Evolutionary conservation across 2,113 vertebrate genomes (phyloP), one percentile per base, ranked within the genome.

Genomic region (Butorides virescens): DNA sequence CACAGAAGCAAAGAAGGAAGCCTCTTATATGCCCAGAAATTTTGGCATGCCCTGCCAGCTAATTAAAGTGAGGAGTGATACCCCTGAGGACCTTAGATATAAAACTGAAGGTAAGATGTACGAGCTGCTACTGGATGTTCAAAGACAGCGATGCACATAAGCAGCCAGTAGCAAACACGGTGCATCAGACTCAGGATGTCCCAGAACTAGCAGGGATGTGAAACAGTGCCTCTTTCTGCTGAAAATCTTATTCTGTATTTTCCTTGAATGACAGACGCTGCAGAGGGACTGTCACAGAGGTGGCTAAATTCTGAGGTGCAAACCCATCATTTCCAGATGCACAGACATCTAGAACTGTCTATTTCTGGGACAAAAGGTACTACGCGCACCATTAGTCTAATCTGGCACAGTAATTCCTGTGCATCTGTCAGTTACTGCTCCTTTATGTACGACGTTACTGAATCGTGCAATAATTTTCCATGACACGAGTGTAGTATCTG

Each of bases 381-480:
- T 86, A 23, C 34, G 50, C 5, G 50, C 55, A 71, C 16, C 58
- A 52, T 56, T 22, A 42, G 50, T 67, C 22, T 82, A 47, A 85
- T 49, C 19, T 66, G 81, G 74, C 87, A 71, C 42, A 58, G 63
- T 37, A 83, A 58, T 36, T 86, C 55, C 71, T 63, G 23, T 46
- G 58, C 58, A 86, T 67, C 76, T 91, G 36, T 55, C 86, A 90
- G 2, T 52, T 70, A 61, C 55, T 79, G 49, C 84, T 94, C 61
- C 75, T 86, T 63, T 80, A 58, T 36, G 75, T 88, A 50, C 2
- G 0, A n/a, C 22, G 59, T 49, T 92, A 88, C 74, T 71, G 37
- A 68, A 88, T 67, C 1, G 4, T 82, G 80, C 87, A 94, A 86
- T 87, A 52, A 95, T 67, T 86, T 90, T 81, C 84, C 66, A 80